These are phyloP conservation scores for Ptycholaimellus sp. DNA, from an alignment of 2,888 invertebrate genomes.

Conservation along the genomic window DNA sequence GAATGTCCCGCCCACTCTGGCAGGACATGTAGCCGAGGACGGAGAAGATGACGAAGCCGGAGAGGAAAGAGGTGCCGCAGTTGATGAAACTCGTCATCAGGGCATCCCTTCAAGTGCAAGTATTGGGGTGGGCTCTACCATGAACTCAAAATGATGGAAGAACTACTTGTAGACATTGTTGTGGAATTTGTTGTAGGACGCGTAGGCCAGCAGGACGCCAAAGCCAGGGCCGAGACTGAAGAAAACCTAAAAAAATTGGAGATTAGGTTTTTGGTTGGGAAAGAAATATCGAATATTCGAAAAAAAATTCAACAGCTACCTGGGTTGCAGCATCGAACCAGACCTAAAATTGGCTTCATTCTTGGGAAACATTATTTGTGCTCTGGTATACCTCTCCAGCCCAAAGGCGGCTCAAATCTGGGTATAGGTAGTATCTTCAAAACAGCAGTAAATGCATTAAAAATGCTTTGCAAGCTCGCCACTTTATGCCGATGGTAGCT, in stretches of 20 bases:
- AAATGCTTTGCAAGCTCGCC: too few species aligned
- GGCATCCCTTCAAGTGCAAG: constrained; percentile 44
- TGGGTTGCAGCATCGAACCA: constrained; percentile 98
- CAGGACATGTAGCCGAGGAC: constrained; percentile 74
- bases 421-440: constrained; percentile 74
- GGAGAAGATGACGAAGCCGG: constrained; percentile 94
- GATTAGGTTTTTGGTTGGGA: too few species aligned
- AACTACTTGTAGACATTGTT: constrained; percentile 58
- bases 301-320: too few species aligned
- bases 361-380: too few species aligned
- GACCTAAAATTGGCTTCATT: too few species aligned
- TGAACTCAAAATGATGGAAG: not conserved
- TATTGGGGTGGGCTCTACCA: not conserved
- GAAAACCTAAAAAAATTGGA: too few species aligned
- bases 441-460: too few species aligned
- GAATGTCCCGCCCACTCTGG: constrained; percentile 33
- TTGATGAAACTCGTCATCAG: constrained; percentile 77
- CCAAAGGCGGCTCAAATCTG: constrained; percentile 61
- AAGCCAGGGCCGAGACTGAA: constrained; percentile 97
- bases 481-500: constrained; percentile 67
- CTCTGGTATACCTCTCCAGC: too few species aligned
- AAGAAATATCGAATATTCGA: too few species aligned
- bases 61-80: constrained; percentile 77
- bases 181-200: constrained; percentile 92
- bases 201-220: constrained; percentile 80